These are phyloP conservation scores for Formicarius rufipectus DNA, from an alignment of 2,113 vertebrate species.

Conservation along the genomic window DNA sequence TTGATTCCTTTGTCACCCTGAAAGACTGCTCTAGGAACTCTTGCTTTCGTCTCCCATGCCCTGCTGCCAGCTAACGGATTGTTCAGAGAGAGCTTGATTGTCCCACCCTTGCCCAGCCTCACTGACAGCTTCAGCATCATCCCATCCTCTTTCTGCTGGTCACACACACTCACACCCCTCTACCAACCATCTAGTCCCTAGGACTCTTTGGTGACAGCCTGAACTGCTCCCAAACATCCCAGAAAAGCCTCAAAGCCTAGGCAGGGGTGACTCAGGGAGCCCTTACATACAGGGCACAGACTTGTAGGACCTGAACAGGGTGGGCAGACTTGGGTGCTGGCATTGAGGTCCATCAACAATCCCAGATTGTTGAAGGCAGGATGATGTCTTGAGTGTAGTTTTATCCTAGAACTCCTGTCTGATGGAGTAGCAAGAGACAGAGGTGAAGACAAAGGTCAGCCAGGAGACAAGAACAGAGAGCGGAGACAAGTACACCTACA, in stretches of 20 bases:
- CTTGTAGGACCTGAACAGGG: neutral
- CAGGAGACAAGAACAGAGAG: neutral
- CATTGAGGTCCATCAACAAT: fast-evolving
- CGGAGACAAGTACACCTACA: neutral
- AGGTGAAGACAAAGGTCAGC: neutral
- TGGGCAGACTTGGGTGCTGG: neutral
- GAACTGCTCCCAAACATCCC: neutral
- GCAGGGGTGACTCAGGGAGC: neutral
- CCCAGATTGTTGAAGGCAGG: neutral
- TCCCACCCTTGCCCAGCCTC: neutral
- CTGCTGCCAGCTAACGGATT: neutral
- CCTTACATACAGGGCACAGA: neutral
- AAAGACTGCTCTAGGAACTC: neutral
- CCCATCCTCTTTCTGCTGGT: neutral
- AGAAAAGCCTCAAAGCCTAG: neutral
- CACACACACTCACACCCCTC: neutral
- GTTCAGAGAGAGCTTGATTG: neutral
- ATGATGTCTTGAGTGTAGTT: neutral
- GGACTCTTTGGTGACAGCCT: neutral
- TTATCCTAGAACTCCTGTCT: neutral
- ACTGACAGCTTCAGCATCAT: neutral
- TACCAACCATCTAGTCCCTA: neutral
- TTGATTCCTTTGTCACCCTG: neutral
- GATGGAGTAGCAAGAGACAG: neutral
- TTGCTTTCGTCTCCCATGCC: neutral